Evolutionary conservation across 2,113 vertebrate species (phyloP), one percentile per base, ranked within the genome.

Genomic region (Pycnonotus jocosus): DNA sequence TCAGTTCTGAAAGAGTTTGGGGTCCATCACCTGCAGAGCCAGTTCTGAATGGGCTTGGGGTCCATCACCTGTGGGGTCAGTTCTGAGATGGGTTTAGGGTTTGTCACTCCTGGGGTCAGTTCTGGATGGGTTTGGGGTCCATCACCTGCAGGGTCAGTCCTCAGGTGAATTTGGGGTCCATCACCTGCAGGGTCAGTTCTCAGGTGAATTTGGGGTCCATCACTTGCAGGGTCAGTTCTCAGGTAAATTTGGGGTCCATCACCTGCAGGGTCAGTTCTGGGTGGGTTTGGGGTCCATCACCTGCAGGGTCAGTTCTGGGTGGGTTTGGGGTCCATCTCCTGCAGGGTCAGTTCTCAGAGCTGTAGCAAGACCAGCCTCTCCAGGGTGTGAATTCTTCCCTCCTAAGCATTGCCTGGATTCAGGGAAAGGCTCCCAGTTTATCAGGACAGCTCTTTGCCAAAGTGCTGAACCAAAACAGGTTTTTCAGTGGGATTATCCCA

Each of bases 181-280:
- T 24, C 44, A 30, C 56, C 27, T 5, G 3, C 2, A 10, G 21
- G 33, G 14, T 78, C 37, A 51, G 23, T 4, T 3, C 19, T 8
- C 0, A 15, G 9, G 0, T 27, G 27, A 2, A 2, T 19, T 25
- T 30, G 3, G 17, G 44, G 15, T 47, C 1, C 2, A 0, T 33
- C 15, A 14, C 30, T 1, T 5, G 1, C 0, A 0, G 21, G 51
- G 9, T 48, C 37, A 2, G 2, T 11, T 3, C 64, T 35, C 1
- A 1, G 0, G 0, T 3, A 12, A 1, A 1, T 17, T 65, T 64
- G 7, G 19, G 11, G 30, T 22, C 2, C 1, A 0, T 33, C 16
- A 9, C 35, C 22, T 16, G 2, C 0, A 0, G 50, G 77, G 2
- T 66, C n/a, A 38, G 40, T 7, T 14, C 38, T 19, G 1, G 15